Evolutionary conservation across 2,797 vertebrate genomes (phyloP).

Genomic region (Lepilemur septentrionalis): DNA sequence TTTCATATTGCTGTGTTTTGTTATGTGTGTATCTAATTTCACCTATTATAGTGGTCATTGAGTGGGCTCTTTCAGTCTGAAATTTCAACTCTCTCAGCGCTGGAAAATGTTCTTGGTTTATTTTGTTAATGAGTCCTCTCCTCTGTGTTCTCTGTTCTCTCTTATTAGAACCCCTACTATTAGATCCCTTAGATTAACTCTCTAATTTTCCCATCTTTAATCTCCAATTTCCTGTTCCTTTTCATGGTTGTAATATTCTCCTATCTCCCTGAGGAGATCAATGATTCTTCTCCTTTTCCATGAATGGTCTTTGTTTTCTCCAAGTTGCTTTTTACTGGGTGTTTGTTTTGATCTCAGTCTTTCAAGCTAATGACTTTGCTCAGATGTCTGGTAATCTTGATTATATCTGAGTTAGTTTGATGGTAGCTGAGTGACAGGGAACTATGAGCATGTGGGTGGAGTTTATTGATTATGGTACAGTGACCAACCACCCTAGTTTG

Average conservation of each 20-base stretch:
- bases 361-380: background rate
- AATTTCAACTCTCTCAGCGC: background rate
- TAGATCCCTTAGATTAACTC: background rate
- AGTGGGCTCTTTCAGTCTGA: background rate
- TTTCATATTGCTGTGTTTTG: background rate
- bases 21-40: background rate
- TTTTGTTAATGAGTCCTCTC: background rate
- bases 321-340: background rate
- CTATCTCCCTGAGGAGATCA: background rate
- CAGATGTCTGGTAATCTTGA: background rate
- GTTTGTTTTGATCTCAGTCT: conserved; percentile 17
- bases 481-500: background rate
- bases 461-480: background rate
- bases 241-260: background rate
- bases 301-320: background rate
- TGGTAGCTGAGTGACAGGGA: background rate
- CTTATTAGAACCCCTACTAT: background rate
- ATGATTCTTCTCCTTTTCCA: background rate
- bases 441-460: background rate
- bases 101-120: background rate
- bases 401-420: background rate
- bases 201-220: conserved; percentile 9
- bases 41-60: background rate
- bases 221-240: background rate
- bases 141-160: conserved; percentile 2